Conservation (phyloP, 2,888 invertebrate species). For the Epinotia demarniana region DNA sequence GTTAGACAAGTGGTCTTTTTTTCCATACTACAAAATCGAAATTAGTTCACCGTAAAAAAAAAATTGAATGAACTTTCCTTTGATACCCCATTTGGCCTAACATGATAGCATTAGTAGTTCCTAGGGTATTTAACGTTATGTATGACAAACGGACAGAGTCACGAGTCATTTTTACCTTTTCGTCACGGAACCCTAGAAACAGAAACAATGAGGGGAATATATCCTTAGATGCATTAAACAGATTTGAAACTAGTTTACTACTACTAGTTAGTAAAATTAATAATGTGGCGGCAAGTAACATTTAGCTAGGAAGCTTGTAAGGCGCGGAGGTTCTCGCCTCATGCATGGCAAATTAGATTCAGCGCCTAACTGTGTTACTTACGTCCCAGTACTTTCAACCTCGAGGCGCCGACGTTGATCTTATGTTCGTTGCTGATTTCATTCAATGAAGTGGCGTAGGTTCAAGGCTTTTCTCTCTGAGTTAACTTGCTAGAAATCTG, state of each 20-base stretch:
- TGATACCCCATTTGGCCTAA: no score
- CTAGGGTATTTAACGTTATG: no score
- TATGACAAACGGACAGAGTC: no score
- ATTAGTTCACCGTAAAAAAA: no score
- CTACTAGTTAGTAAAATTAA: no score
- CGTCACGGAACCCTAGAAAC: no score
- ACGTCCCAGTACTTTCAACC: slow-evolving; percentile 9
- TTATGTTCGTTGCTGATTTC: not conserved
- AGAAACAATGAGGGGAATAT: not conserved
- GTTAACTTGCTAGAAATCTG: no score
- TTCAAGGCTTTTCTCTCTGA: not conserved
- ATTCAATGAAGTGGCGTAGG: not conserved
- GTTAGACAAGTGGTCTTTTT: no score
- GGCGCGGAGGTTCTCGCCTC: slow-evolving; percentile 7
- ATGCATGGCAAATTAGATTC: slow-evolving; percentile 37
- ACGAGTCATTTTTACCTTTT: no score
- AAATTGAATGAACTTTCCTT: no score
- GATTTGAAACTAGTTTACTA: slow-evolving; percentile 7
- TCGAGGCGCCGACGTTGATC: not conserved
- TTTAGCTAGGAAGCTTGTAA: not conserved
- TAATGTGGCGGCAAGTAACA: not conserved
- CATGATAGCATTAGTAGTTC: no score
- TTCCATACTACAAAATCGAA: no score
- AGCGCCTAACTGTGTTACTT: slow-evolving; percentile 20
- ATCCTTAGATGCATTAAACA: not conserved